Percentiles rank a stretch among this genome's conserved stretches.
Evolutionary conservation across 2,113 vertebrate species (phyloP).

Genomic region (Alaudala cheleensis): DNA sequence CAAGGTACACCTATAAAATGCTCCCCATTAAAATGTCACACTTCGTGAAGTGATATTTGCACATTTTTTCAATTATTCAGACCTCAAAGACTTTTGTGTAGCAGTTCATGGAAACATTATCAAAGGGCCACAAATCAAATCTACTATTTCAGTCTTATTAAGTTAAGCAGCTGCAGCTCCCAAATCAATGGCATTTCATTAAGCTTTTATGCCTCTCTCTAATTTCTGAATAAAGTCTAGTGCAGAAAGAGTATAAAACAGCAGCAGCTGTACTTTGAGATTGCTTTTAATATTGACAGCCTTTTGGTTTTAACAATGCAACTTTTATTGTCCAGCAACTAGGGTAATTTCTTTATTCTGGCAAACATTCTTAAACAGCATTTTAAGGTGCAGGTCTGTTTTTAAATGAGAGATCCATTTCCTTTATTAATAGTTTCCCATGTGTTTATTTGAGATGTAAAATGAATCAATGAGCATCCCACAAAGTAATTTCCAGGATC

Average conservation of each 20-base stretch:
- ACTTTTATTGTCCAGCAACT: conserved; percentile 72
- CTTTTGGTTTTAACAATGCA: conserved; percentile 61
- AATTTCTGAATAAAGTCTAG: conserved; percentile 64
- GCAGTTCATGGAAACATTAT: conserved; percentile 57
- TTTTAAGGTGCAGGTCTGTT: conserved; percentile 39
- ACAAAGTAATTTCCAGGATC: neutral
- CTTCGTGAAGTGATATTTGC: conserved; percentile 70
- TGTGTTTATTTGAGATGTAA: conserved; percentile 38
- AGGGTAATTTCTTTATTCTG: conserved; percentile 36
- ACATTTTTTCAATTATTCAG: conserved; percentile 77
- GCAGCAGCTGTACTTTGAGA: conserved; percentile 69
- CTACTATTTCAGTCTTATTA: conserved; percentile 76
- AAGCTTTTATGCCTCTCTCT: conserved; percentile 70
- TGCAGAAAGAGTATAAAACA: conserved; percentile 68
- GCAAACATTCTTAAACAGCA: neutral
- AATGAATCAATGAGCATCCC: neutral
- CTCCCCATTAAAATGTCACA: conserved; percentile 60
- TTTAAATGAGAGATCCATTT: conserved; percentile 38
- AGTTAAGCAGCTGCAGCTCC: conserved; percentile 70
- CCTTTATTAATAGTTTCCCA: conserved; percentile 49
- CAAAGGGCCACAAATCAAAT: conserved; percentile 74
- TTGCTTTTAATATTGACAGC: conserved; percentile 61
- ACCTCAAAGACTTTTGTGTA: conserved; percentile 56
- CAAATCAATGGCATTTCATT: conserved; percentile 71
- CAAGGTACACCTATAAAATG: conserved; percentile 54